phyloP scores from a whole-genome alignment of 2,797 vertebrate genomes.

The Cynodonichthys magdalenae region DNA sequence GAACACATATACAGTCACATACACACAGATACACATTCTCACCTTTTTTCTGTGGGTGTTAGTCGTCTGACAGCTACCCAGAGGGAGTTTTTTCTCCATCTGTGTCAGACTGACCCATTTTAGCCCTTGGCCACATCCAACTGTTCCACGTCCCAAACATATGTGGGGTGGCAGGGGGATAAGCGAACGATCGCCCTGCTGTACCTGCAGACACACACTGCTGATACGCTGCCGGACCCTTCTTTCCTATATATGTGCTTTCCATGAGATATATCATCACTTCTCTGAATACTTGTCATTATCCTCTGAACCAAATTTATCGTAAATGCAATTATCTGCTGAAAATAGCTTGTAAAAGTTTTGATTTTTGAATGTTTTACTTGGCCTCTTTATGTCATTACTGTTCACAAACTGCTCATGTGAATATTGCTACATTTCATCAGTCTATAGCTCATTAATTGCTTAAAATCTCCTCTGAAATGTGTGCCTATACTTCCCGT shows the following conservation, averaged over 20 bases:
- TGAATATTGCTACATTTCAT: constrained; percentile 9
- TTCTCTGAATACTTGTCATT: constrained; percentile 1
- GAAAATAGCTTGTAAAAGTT: constrained; percentile 1
- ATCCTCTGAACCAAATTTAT: constrained; percentile 7
- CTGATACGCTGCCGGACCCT: constrained; percentile 79
- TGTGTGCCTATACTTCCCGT: background rate
- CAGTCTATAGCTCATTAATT: constrained; percentile 1
- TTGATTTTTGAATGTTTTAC: constrained; percentile 5
- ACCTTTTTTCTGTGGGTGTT: constrained; percentile 54
- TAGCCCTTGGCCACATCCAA: constrained; percentile 86
- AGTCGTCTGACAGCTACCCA: constrained; percentile 79
- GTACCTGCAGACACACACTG: constrained; percentile 73
- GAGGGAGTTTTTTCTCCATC: constrained; percentile 84
- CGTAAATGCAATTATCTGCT: constrained; percentile 18
- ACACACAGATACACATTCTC: constrained; percentile 22
- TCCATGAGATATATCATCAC: constrained; percentile 54
- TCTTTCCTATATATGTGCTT: constrained; percentile 56
- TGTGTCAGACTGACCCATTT: constrained; percentile 86
- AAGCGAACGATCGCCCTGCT: constrained; percentile 69
- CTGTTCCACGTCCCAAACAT: constrained; percentile 85
- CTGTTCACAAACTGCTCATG: background rate
- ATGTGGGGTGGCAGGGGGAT: constrained; percentile 84
- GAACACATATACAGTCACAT: constrained; percentile 14
- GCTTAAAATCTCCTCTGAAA: constrained; percentile 17
- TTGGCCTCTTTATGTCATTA: background rate